Percentiles rank a stretch among this genome's conserved stretches.
Conservation (phyloP, 2,888 invertebrate species). For the Bembecia ichneumoniformis region DNA sequence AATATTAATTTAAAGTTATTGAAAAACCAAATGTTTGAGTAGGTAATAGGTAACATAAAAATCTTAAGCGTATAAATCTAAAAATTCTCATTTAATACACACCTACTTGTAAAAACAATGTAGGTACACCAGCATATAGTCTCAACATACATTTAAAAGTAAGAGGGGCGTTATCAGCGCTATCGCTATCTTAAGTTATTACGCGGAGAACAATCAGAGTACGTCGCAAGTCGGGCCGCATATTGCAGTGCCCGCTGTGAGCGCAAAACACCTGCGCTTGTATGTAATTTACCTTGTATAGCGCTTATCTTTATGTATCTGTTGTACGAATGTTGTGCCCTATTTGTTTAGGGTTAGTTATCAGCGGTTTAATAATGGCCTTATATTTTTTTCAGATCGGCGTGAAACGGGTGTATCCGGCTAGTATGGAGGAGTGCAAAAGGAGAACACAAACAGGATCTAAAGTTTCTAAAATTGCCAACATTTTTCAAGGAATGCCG, state of each 20-base stretch:
- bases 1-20: too few relatives aligned
- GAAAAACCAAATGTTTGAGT: too few relatives aligned
- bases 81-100: too few relatives aligned
- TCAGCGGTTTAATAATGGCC: slow-evolving; percentile 7
- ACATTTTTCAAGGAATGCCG: slow-evolving; percentile 87
- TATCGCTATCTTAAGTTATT: slow-evolving; percentile 68
- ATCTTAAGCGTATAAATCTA: too few relatives aligned
- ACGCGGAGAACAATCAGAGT: slow-evolving; percentile 52
- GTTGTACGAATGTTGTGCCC: slow-evolving; percentile 30
- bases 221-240: slow-evolving; percentile 29
- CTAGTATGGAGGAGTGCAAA: slow-evolving; percentile 79
- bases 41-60: too few relatives aligned
- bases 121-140: not conserved
- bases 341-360: slow-evolving; percentile 22
- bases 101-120: too few relatives aligned
- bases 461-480: slow-evolving; percentile 93
- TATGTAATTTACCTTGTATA: slow-evolving; percentile 25
- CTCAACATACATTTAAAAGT: not conserved
- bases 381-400: slow-evolving; percentile 56
- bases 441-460: slow-evolving; percentile 76
- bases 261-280: slow-evolving; percentile 46
- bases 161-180: slow-evolving; percentile 45
- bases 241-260: slow-evolving; percentile 33
- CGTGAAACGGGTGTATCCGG: slow-evolving; percentile 64
- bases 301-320: slow-evolving; percentile 49